Evolutionary conservation across 2,113 vertebrate genomes (phyloP).

Genomic region (Phyllostomus hastatus): DNA sequence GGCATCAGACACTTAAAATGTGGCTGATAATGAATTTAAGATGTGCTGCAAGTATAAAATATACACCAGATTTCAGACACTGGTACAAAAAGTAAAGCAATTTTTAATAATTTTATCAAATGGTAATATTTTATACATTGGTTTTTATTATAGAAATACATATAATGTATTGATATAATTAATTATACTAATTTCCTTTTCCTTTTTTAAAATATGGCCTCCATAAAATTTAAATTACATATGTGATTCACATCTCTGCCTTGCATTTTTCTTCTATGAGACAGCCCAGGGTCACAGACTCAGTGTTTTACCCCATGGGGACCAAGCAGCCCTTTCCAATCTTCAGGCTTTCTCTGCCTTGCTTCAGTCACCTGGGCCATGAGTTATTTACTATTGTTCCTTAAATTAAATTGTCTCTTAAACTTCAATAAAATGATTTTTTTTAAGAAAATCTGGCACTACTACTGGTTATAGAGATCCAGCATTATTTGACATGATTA

Average conservation of each 20-base stretch:
- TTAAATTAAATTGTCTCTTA: neutral
- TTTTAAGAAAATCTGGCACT: neutral
- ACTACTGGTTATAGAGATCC: neutral
- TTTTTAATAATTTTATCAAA: neutral
- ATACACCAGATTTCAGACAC: neutral
- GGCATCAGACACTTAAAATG: neutral
- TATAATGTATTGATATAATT: neutral
- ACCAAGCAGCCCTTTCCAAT: neutral
- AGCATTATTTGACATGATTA: conserved; percentile 9
- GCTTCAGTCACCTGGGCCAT: neutral
- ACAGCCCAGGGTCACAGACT: neutral
- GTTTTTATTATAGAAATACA: neutral
- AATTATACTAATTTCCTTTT: neutral
- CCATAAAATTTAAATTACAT: neutral
- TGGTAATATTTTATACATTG: neutral
- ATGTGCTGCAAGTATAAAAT: no score
- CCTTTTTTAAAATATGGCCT: neutral
- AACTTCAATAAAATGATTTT: neutral
- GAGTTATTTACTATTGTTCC: neutral
- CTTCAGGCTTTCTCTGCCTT: neutral
- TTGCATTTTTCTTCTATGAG: neutral
- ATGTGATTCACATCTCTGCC: neutral
- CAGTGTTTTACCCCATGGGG: accelerated
- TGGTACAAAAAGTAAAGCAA: neutral
- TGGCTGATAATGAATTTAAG: no score